These are phyloP conservation scores for Patella pellucida DNA, from an alignment of 2,888 invertebrate species.

Conservation along the genomic window DNA sequence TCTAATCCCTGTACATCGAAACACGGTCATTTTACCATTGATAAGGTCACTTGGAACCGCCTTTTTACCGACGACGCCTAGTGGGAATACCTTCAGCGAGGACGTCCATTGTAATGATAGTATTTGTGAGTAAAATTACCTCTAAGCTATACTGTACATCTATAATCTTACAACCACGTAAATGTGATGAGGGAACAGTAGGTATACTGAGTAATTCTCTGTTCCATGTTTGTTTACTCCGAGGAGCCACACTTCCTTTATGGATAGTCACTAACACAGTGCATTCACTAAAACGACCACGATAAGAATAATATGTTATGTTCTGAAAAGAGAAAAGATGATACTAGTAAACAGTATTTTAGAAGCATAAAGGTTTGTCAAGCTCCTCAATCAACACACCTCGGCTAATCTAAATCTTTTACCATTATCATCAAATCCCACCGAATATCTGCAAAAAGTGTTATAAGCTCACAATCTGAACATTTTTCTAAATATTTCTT, in stretches of 20 bases:
- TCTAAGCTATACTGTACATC: conserved; percentile 64
- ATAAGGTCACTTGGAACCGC: too few species aligned
- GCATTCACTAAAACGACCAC: conserved; percentile 63
- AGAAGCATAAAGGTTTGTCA: not conserved
- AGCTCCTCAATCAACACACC: not conserved
- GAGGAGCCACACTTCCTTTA: conserved; percentile 61
- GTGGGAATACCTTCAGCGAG: too few species aligned
- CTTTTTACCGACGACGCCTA: too few species aligned
- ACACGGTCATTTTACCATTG: too few species aligned
- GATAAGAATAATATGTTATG: conserved; percentile 64
- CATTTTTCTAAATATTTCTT: too few species aligned
- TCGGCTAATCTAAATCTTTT: not conserved
- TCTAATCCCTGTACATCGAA: too few species aligned
- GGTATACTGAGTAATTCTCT: conserved; percentile 61
- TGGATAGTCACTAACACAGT: conserved; percentile 60
- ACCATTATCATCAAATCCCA: not conserved
- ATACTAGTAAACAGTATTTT: not conserved
- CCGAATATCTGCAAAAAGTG: not conserved
- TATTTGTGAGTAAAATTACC: conserved; percentile 38
- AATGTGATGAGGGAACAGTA: conserved; percentile 61
- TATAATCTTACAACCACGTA: conserved; percentile 63
- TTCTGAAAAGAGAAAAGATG: conserved; percentile 46
- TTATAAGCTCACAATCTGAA: too few species aligned
- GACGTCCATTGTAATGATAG: too few species aligned
- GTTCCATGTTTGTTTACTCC: conserved; percentile 65